Evolutionary conservation across 2,888 invertebrate genomes (phyloP), one percentile per base, ranked within the genome.

Genomic region (Hermodice carunculata): DNA sequence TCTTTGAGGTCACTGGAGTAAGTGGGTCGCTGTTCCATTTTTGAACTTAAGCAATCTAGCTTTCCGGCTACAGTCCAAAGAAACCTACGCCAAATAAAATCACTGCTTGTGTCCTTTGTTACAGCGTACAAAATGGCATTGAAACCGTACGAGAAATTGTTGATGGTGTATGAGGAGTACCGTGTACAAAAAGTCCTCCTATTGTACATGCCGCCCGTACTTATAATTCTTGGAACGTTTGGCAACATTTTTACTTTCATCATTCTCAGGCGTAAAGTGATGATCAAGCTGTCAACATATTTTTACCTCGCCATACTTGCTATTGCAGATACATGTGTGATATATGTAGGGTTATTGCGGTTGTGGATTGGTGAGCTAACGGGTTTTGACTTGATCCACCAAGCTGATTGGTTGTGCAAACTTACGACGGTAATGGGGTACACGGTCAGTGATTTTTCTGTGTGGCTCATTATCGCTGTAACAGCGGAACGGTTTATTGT

Each of bases 391-490:
- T n/a, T n/a, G n/a, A 58, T 80, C 24, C 66, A 69, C 51, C 64
- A 78, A 40, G 71, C 73, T 37, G 68, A 74, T 46, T 76, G 77
- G 72, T 49, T 78, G 34, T 84, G 84, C 66, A 84, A 83, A 62
- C 14, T 71, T 11, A 73, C 76, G 14, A 67, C 75, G 1, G 76
- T 78, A 22, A 53, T 81, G 0, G 81, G 81, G 4, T 81, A 79
- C 67, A 73, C 79, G 1, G 73, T 76, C 46, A 66, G 59, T 54
- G 77, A 80, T 62, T 73, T 76, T n/a, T 81, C 81, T 0, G 82
- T 81, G 3, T 84, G 83, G 82, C 67, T 84, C 14, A 83, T 84
- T 52, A 78, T 84, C 14, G 82, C 83, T 0, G 79, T 84, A 4
- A 84, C 84, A 0, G 75, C 81, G 22, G 84, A 84, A 63, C 66